Conservation (phyloP, 2,888 invertebrate genomes). For the Belgica antarctica region DNA sequence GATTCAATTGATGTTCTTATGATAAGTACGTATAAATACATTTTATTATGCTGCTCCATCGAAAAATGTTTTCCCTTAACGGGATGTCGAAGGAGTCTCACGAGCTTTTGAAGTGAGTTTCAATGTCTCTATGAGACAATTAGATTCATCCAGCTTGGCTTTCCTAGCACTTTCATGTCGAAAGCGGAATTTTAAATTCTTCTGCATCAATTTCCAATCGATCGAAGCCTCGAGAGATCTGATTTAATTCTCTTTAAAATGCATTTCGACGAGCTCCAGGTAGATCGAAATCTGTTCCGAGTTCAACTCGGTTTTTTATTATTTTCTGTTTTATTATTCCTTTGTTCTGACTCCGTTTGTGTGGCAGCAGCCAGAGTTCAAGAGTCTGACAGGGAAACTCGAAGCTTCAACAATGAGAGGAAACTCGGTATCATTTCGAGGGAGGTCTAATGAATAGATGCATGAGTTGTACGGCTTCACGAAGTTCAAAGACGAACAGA, state of each 20-base stretch:
- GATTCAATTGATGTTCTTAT: slow-evolving; percentile 7
- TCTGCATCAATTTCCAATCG: not conserved
- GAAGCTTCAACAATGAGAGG: slow-evolving; percentile 14
- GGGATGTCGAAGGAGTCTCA: not conserved
- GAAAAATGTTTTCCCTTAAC: no score
- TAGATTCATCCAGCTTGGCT: not conserved
- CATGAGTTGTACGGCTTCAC: slow-evolving; percentile 3
- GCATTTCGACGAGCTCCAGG: not conserved
- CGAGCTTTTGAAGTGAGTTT: not conserved
- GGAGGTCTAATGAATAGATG: slow-evolving; percentile 36
- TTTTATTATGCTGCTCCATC: slow-evolving; percentile 10
- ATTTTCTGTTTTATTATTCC: slow-evolving; percentile 11
- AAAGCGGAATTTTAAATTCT: not conserved
- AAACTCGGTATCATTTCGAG: not conserved
- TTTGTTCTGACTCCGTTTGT: not conserved
- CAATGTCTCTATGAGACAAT: not conserved
- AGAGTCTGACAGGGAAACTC: slow-evolving; percentile 14
- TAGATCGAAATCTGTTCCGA: not conserved
- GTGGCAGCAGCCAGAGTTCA: not conserved
- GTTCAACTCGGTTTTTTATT: no score
- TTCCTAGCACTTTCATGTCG: not conserved
- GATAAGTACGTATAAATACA: slow-evolving; percentile 15
- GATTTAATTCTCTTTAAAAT: not conserved
- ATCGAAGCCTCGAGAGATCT: no score
- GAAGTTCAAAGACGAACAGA: slow-evolving; percentile 27